Conservation (phyloP, 2,797 vertebrate genomes). For the Malurus leucopterus region DNA sequence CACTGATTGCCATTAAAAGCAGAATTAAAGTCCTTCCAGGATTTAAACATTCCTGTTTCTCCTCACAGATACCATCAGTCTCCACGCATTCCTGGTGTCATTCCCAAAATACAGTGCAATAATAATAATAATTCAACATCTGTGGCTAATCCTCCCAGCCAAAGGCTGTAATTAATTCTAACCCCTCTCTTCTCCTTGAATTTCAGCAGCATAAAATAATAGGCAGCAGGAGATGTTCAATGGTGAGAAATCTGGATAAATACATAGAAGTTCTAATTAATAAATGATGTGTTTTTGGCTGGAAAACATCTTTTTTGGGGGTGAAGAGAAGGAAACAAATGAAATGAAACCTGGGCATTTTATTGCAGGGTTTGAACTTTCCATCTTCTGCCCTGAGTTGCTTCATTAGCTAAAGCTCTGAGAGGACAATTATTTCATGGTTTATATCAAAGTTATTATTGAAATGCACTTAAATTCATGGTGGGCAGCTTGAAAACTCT, state of each 20-base stretch:
- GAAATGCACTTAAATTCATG: background rate
- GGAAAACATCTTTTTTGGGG: background rate
- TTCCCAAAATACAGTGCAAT: constrained; percentile 33
- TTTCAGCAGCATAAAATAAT: constrained; percentile 4
- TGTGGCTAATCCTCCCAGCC: constrained; percentile 47
- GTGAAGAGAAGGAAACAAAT: background rate
- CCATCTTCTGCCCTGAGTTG: background rate
- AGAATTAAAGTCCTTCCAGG: background rate
- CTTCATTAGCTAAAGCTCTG: background rate
- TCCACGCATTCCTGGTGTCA: constrained; percentile 48
- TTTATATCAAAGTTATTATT: background rate
- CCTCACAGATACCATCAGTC: background rate
- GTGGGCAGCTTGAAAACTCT: background rate
- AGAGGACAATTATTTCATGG: background rate
- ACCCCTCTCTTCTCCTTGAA: background rate
- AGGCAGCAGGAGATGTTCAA: background rate
- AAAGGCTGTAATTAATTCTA: constrained; percentile 42
- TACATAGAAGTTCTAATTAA: background rate
- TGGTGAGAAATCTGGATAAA: constrained; percentile 20
- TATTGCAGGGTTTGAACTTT: background rate
- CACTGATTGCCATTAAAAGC: background rate
- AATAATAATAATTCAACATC: constrained; percentile 48
- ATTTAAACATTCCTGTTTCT: background rate
- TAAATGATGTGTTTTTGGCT: background rate
- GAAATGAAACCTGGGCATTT: constrained; percentile 5